Percentiles rank a stretch among this genome's conserved stretches.
These are phyloP conservation scores for Drosophila birchii DNA, from an alignment of 2,888 invertebrate genomes.

Conservation along the genomic window DNA sequence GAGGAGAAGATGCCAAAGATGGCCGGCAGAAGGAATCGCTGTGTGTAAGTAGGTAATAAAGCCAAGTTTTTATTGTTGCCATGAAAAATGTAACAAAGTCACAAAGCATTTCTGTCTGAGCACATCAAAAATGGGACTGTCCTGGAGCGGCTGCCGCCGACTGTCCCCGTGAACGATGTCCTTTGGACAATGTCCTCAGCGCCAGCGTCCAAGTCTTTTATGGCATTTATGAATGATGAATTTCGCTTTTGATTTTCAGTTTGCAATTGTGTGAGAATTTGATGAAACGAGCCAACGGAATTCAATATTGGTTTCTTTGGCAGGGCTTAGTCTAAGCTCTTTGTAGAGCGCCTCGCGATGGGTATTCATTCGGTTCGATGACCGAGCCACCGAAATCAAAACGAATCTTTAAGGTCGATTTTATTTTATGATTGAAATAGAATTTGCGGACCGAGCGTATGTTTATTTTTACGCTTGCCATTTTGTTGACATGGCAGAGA, in stretches of 20 bases:
- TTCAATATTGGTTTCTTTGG: conserved; percentile 38
- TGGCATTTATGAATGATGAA: conserved; percentile 73
- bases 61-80: conserved; percentile 70
- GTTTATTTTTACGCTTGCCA: conserved; percentile 26
- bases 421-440: conserved; percentile 23
- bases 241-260: conserved; percentile 66
- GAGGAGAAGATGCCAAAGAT: neutral
- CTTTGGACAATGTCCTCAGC: conserved; percentile 31
- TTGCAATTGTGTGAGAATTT: conserved; percentile 54
- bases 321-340: conserved; percentile 26
- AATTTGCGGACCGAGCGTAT: conserved; percentile 8
- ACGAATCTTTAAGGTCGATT: conserved; percentile 11
- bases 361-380: conserved; percentile 48
- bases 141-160: conserved; percentile 18
- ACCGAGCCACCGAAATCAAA: conserved; percentile 38
- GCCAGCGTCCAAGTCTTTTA: conserved; percentile 46
- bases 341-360: conserved; percentile 29
- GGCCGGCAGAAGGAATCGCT: conserved; percentile 45
- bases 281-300: conserved; percentile 57
- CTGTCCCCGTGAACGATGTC: conserved; percentile 34
- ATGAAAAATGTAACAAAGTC: conserved; percentile 75
- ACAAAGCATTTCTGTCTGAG: conserved; percentile 70
- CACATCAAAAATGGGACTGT: conserved; percentile 64
- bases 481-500: conserved; percentile 6
- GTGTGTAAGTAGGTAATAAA: conserved; percentile 71